phyloP scores from a whole-genome alignment of 37 sponge, comb jelly and placozoan genomes.

The Lycopodina hypogea region DNA sequence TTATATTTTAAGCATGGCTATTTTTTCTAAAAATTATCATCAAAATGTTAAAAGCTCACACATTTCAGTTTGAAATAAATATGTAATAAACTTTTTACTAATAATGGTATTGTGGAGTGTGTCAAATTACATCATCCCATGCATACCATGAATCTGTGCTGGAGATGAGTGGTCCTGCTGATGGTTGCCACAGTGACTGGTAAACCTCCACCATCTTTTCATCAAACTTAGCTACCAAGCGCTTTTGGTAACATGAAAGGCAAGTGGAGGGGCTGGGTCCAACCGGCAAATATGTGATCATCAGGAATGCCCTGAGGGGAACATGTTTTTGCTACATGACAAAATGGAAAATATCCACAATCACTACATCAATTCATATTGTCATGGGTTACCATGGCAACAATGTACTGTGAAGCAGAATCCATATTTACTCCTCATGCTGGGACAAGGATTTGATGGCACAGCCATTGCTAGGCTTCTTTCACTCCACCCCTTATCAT shows the following conservation, averaged over 20 bases:
- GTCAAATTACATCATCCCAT: not conserved
- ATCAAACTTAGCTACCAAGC: slow-evolving; percentile 11
- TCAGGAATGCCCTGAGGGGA: slow-evolving; percentile 43
- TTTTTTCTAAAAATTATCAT: not conserved
- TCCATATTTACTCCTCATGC: too few species aligned
- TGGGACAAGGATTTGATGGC: too few species aligned
- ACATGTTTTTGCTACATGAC: too few species aligned
- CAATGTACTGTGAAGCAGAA: too few species aligned
- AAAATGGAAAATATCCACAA: too few species aligned
- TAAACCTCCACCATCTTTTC: slow-evolving; percentile 40
- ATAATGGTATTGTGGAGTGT: not conserved
- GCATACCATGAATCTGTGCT: slow-evolving; percentile 58
- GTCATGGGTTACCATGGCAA: too few species aligned
- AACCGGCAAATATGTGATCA: slow-evolving; percentile 39
- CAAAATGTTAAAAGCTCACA: not conserved
- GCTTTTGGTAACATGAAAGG: not conserved
- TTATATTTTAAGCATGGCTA: too few species aligned
- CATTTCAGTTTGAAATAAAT: not conserved
- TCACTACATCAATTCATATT: too few species aligned
- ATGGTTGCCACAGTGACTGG: slow-evolving; percentile 45
- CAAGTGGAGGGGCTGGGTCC: not conserved
- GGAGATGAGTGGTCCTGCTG: slow-evolving; percentile 34
- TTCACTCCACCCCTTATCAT: too few species aligned
- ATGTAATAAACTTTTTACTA: not conserved
- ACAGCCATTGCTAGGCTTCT: too few species aligned